Base-by-base conservation (phyloP, 1,140 invertebrate genomes). In the Cydia fagiglandana region DNA sequence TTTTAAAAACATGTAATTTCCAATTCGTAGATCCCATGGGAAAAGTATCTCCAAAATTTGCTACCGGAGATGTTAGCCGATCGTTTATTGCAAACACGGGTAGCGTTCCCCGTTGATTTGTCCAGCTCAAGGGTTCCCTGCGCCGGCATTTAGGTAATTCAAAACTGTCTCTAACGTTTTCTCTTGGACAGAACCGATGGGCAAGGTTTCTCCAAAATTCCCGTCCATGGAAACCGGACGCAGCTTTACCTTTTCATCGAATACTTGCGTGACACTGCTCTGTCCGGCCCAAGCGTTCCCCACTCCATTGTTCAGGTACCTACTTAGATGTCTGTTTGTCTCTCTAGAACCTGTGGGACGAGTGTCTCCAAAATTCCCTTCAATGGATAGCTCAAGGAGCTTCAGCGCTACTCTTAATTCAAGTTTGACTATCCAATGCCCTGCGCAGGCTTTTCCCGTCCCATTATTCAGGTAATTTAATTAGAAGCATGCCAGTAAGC, bases 241-340 rank as follows among this genome's bases (percentile, higher is more conserved):
- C 95, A 93, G 91, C 84, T 93, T 88, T 87, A 92, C 89, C 20
- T 93, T 86, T 84, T 86, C 85, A 77, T 91, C 86, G 28, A 87
- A 89, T 77, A 87, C 86, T 75, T 89, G 86, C 80, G 88, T 93
- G 79, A 92, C 91, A 73, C 81, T 93, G 68, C 93, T 95, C 76
- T 96, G 95, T 89, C 94, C 95, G 68, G 95, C 95, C 50, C 95
- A 96, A 90, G 95, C 94, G 41, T 96, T 94, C 87, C 95, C 95
- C 66, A 94, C 87, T 79, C 91, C 91, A 83, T 79, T 89, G 77
- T 93, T 91, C 91, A 93, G 91, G 91, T 91, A 93, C 74, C 83
- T 83, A 83, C 74, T 83, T 83, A 83, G 78, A 80, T 76, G 83
- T 80, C 83, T 80, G 79, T 84, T 88, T 86, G 80, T 92, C 80